Conservation (phyloP, 37 sponge, comb jelly and placozoan species). For the Chondrosia reniformis region DNA sequence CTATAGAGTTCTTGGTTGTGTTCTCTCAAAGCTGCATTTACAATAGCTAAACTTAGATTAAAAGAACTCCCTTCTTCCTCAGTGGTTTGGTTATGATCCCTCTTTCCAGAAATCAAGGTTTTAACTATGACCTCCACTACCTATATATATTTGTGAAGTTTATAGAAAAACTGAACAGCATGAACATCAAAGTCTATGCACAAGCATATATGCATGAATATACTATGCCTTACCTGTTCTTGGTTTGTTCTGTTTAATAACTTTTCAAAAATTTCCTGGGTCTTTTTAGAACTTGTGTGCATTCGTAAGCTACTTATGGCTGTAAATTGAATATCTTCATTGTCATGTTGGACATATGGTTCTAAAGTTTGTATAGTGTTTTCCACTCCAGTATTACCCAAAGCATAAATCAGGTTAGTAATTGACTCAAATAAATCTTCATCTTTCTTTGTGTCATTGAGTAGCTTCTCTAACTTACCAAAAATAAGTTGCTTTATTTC, state of each 20-base stretch:
- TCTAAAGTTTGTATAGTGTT: background rate
- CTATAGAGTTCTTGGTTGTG: conserved; percentile 22
- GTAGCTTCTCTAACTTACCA: too few species aligned
- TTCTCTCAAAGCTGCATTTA: background rate
- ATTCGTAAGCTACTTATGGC: conserved; percentile 10
- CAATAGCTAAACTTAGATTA: background rate
- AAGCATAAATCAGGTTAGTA: conserved; percentile 15
- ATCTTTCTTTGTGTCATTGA: too few species aligned
- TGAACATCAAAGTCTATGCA: background rate
- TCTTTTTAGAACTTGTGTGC: background rate
- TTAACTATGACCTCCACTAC: background rate
- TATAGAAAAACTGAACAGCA: too few species aligned
- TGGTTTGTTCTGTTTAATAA: background rate
- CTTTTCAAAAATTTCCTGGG: background rate
- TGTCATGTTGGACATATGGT: background rate
- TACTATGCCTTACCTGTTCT: background rate
- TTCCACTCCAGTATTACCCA: conserved; percentile 13
- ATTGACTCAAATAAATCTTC: background rate
- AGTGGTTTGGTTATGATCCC: background rate
- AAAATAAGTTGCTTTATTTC: too few species aligned
- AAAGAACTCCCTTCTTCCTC: background rate
- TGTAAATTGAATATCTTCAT: background rate
- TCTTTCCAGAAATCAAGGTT: background rate
- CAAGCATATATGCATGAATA: background rate
- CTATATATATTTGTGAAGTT: background rate